Base-by-base conservation (phyloP, 2,888 invertebrate species). In the Aphidoletes aphidimyza region DNA sequence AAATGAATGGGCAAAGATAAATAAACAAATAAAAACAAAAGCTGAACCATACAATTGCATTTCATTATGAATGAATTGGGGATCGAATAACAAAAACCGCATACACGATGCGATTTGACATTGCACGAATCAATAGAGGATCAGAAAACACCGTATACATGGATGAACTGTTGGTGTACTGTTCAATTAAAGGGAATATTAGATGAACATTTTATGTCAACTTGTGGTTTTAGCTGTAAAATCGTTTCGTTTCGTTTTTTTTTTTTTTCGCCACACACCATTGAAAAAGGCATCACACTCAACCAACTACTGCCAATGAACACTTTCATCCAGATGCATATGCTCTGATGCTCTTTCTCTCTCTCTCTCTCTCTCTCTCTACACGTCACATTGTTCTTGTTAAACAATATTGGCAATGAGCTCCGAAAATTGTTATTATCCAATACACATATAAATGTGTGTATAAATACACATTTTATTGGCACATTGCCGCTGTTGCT, bases 401-500 rank as follows among this genome's bases (percentile, higher is more conserved):
- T 42, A n/a, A n/a, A n/a, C n/a, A n/a, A n/a, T n/a, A n/a, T n/a
- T n/a, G n/a, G n/a, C n/a, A n/a, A n/a, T 42, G 42, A 6, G 14
- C 42, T 14, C 14, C 42, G 14, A 42, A 42, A 42, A 42, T 42
- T 42, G 42, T 14, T 42, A 14, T 42, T 42, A 42, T 42, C 14
- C 42, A 42, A 42, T 42, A 42, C 42, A n/a, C n/a, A n/a, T n/a
- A n/a, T n/a, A n/a, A n/a, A n/a, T n/a, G n/a, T n/a, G n/a, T n/a
- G n/a, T n/a, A n/a, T n/a, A n/a, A 54, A 54, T 54, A 69, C 69
- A 69, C n/a, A 69, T 69, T 69, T 69, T 69, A 69, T 69, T 69
- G 69, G 69, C 69, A 69, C 34, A 69, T 69, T 69, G 69, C 54
- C 54, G 54, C 22, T 22, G 54, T 19, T 54, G 69, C 34, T 14